Conservation (phyloP, 2,113 vertebrate genomes). For the Clupea harengus region DNA sequence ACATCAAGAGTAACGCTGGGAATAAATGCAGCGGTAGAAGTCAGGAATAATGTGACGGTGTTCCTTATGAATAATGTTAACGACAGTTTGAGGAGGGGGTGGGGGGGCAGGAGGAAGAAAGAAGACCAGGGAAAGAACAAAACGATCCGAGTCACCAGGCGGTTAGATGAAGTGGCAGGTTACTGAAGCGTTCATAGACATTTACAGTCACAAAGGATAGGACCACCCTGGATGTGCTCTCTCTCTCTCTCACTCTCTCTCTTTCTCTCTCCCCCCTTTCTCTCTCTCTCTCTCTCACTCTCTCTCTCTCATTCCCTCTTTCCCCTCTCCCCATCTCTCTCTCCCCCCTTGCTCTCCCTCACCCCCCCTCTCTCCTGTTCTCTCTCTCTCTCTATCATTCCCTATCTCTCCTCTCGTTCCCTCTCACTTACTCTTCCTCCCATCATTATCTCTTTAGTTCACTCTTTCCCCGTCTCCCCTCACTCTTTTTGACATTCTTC, state of each 20-base stretch:
- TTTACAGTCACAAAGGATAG: slow-evolving; percentile 5
- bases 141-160: not conserved
- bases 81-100: not conserved
- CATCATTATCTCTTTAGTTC: not conserved
- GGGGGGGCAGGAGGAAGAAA: not conserved
- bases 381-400: not conserved
- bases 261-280: not conserved
- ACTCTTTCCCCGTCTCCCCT: not conserved
- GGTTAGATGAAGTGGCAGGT: slow-evolving; percentile 3
- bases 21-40: not conserved
- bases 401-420: not conserved
- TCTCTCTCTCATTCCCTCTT: not conserved
- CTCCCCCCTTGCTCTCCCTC: not conserved
- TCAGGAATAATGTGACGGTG: not conserved
- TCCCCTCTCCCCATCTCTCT: not conserved
- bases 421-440: not conserved
- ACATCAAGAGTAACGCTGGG: slow-evolving; percentile 1
- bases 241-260: not conserved
- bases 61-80: not conserved
- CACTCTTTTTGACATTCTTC: not conserved
- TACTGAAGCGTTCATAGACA: slow-evolving; percentile 17
- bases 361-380: not conserved
- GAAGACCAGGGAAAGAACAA: not conserved
- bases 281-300: not conserved
- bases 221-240: not conserved